Evolutionary conservation across 35 echinoderm and acorn worm genomes (phyloP).

Genomic region (Heliocidaris erythrogramma): DNA sequence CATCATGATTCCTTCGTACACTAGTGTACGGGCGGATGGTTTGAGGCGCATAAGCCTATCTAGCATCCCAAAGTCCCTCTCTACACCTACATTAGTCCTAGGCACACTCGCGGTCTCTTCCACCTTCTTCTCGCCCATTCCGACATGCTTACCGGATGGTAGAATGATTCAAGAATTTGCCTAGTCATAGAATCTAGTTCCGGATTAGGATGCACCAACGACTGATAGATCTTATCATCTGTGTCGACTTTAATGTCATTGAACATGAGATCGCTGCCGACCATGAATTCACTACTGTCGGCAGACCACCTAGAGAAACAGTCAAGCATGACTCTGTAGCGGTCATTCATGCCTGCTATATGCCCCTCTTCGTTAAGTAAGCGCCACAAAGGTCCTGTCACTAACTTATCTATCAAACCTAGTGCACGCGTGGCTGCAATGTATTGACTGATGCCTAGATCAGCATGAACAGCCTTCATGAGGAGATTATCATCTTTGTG

Average conservation of each 20-base stretch:
- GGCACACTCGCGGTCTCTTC: conserved; percentile 57
- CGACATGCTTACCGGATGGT: conserved; percentile 28
- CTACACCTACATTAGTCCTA: conserved; percentile 46
- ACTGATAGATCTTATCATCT: background rate
- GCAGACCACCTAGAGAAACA: conserved; percentile 34
- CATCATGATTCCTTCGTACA: conserved; percentile 50
- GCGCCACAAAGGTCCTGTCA: conserved; percentile 1
- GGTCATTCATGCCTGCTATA: conserved; percentile 41
- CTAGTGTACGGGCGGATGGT: conserved; percentile 34
- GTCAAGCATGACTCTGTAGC: conserved; percentile 55
- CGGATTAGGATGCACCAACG: too few species aligned
- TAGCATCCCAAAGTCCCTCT: conserved; percentile 63
- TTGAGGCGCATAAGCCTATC: conserved; percentile 50
- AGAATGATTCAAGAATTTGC: conserved; percentile 37
- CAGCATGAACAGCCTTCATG: conserved; percentile 41
- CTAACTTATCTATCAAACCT: background rate
- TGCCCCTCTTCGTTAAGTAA: conserved; percentile 1
- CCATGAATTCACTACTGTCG: conserved; percentile 58
- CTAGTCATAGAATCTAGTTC: background rate
- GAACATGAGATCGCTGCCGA: conserved; percentile 35
- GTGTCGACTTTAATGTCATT: conserved; percentile 44
- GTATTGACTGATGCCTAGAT: background rate
- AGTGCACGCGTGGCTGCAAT: background rate
- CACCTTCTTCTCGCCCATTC: conserved; percentile 37
- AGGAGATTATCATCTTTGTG: conserved; percentile 63